phyloP scores from a whole-genome alignment of 2,888 invertebrate genomes.

The Xanthorhoe designata region DNA sequence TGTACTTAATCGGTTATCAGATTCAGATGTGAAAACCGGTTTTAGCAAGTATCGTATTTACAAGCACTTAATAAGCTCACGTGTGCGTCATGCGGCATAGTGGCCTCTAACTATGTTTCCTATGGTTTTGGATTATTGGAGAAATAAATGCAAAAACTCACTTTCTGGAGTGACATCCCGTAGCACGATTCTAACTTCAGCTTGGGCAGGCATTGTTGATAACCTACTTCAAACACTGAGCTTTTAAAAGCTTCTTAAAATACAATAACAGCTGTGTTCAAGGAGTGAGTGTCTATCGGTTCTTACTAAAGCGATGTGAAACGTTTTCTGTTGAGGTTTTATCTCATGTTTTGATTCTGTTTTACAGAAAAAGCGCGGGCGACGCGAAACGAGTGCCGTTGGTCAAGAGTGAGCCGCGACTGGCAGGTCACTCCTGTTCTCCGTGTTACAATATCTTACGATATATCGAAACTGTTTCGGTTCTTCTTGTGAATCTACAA shows the following conservation, averaged over 20 bases:
- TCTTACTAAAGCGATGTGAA: neutral
- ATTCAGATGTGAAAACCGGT: neutral
- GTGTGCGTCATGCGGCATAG: conserved; percentile 1
- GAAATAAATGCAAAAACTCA: conserved; percentile 55
- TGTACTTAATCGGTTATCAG: neutral
- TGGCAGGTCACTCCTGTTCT: conserved; percentile 29
- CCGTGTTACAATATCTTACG: conserved; percentile 16
- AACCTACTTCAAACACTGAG: conserved; percentile 31
- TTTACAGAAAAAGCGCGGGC: conserved; percentile 16
- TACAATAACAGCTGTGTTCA: conserved; percentile 3
- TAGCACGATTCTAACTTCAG: conserved; percentile 66
- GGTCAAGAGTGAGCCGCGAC: conserved; percentile 47
- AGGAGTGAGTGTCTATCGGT: neutral
- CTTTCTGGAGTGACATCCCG: conserved; percentile 77
- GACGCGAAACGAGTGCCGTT: conserved; percentile 44
- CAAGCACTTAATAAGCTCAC: conserved; percentile 1
- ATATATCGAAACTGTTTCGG: conserved; percentile 7
- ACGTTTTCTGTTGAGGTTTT: conserved; percentile 37
- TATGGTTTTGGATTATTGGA: neutral
- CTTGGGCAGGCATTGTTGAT: conserved; percentile 74
- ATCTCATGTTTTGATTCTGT: conserved; percentile 50
- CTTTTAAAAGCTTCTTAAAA: conserved; percentile 34
- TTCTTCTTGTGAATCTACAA: neutral
- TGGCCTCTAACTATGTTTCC: neutral
- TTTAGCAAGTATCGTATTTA: neutral